Evolutionary conservation across 1,140 invertebrate species (phyloP).

Genomic region (Scaptomyza montana): DNA sequence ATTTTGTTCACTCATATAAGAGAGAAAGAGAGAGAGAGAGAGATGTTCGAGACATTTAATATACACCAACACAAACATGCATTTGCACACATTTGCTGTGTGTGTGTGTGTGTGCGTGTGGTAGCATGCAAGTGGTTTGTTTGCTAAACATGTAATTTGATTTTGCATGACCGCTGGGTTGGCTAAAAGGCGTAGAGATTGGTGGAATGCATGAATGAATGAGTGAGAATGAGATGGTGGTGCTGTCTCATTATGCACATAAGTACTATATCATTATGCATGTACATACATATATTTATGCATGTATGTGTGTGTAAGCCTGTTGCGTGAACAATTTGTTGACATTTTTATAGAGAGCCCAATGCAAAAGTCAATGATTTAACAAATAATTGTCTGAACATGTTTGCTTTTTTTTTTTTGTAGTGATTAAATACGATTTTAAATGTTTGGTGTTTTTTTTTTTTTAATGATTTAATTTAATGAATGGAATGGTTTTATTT

Average conservation of each 20-base stretch:
- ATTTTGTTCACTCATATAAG: neutral
- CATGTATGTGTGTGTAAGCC: neutral
- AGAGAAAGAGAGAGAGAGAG: neutral
- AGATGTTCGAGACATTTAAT: neutral
- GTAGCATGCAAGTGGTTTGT: slow-evolving; percentile 59
- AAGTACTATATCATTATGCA: slow-evolving; percentile 2
- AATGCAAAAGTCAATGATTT: neutral
- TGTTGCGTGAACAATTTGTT: neutral
- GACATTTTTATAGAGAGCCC: neutral
- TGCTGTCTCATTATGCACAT: neutral
- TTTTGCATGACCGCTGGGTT: slow-evolving; percentile 45
- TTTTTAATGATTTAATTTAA: too few relatives aligned
- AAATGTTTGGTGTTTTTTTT: neutral
- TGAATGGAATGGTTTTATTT: too few relatives aligned
- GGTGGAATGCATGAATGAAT: neutral
- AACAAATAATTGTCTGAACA: neutral
- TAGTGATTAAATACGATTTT: neutral
- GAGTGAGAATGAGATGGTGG: neutral
- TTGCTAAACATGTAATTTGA: slow-evolving; percentile 71
- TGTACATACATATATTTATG: too few relatives aligned
- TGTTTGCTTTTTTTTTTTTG: neutral
- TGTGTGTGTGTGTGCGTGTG: neutral
- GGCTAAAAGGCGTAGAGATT: neutral
- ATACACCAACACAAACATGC: neutral
- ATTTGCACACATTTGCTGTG: slow-evolving; percentile 1